phyloP scores from a whole-genome alignment of 2,797 vertebrate species.

The Melopsittacus undulatus region DNA sequence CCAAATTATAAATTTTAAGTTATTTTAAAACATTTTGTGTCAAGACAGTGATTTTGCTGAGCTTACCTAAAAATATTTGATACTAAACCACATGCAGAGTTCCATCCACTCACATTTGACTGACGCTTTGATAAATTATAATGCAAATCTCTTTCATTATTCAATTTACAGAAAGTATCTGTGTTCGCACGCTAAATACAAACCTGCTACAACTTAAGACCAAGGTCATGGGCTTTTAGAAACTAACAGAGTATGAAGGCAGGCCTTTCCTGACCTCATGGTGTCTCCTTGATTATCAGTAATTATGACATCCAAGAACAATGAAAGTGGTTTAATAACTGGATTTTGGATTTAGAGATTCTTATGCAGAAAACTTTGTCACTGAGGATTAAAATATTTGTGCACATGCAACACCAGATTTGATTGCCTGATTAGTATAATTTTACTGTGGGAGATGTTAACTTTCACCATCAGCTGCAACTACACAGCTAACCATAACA shows the following conservation, averaged over 20 bases:
- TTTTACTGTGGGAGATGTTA: neutral
- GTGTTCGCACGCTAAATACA: neutral
- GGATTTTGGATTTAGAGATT: neutral
- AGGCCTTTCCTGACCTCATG: neutral
- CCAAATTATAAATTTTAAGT: neutral
- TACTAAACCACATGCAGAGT: neutral
- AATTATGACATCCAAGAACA: neutral
- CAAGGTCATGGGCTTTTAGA: neutral
- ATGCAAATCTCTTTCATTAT: neutral
- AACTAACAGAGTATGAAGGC: neutral
- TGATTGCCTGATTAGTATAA: neutral
- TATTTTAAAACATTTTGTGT: neutral
- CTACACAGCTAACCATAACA: neutral
- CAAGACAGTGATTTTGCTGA: neutral
- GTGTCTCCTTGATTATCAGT: neutral
- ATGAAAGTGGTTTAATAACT: neutral
- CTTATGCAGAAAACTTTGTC: neutral
- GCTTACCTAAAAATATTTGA: neutral
- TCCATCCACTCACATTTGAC: neutral
- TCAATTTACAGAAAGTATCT: neutral
- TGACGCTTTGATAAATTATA: neutral
- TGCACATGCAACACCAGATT: neutral
- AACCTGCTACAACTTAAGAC: neutral
- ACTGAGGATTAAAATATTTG: neutral
- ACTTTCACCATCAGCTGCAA: neutral